These are phyloP conservation scores for Euwallacea similis DNA, from an alignment of 1,140 invertebrate species.

Conservation along the genomic window DNA sequence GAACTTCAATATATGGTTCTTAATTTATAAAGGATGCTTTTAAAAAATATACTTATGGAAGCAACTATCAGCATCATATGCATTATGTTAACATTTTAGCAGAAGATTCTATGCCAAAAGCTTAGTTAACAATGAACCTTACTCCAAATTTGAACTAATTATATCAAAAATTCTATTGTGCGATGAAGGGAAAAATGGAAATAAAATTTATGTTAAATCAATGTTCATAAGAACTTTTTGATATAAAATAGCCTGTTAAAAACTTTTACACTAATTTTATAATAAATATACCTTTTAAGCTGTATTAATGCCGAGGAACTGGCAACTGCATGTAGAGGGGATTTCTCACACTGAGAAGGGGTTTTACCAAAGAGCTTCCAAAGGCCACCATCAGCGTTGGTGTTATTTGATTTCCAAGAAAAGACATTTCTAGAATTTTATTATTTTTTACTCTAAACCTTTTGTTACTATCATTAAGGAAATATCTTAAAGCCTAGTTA, in stretches of 20 bases:
- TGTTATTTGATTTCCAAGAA: conserved; percentile 59
- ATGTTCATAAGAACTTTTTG: not conserved
- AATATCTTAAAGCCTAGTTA: too few relatives aligned
- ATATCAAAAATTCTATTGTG: too few relatives aligned
- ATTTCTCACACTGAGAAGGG: conserved; percentile 51
- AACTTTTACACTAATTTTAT: not conserved
- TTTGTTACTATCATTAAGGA: not conserved
- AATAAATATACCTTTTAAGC: conserved; percentile 56
- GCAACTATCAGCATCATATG: too few relatives aligned
- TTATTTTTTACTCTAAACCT: not conserved
- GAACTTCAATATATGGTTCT: too few relatives aligned
- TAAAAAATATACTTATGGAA: too few relatives aligned
- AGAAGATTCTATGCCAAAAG: too few relatives aligned
- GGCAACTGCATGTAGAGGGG: conserved; percentile 56
- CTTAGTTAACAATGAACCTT: too few relatives aligned
- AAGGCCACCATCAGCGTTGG: conserved; percentile 45
- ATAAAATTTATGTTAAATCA: not conserved
- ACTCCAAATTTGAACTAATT: too few relatives aligned
- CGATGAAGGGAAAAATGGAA: too few relatives aligned
- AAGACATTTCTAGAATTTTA: conserved; percentile 64
- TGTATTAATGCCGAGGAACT: conserved; percentile 67
- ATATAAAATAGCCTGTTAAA: not conserved
- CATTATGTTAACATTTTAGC: too few relatives aligned
- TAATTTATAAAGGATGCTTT: too few relatives aligned
- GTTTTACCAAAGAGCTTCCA: conserved; percentile 58